Conservation (phyloP, 2,113 vertebrate genomes). For the Crotophaga sulcirostris region DNA sequence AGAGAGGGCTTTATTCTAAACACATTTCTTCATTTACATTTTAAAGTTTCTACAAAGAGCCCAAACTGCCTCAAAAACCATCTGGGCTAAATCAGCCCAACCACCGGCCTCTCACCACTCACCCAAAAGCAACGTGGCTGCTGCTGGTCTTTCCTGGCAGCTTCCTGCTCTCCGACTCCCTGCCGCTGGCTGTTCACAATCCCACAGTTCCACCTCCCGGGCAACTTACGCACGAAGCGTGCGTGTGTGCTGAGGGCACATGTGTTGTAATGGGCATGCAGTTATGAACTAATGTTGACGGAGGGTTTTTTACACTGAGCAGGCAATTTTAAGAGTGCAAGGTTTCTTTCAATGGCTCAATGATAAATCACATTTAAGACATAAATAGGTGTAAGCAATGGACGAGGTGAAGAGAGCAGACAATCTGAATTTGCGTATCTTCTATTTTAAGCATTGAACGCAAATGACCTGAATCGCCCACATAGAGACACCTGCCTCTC, state of each 20-base stretch:
- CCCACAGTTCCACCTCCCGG: neutral
- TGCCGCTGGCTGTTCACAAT: neutral
- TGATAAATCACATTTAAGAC: neutral
- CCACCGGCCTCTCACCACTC: neutral
- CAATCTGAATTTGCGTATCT: neutral
- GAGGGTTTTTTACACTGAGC: neutral
- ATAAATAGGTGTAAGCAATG: neutral
- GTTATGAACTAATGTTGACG: neutral
- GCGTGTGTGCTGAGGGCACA: neutral
- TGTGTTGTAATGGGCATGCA: neutral
- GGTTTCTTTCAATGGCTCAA: neutral
- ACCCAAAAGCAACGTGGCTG: neutral
- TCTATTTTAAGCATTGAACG: conserved; percentile 32
- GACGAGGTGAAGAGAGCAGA: neutral
- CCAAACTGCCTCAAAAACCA: neutral
- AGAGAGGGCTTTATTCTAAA: neutral
- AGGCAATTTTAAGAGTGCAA: neutral
- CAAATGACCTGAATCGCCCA: conserved; percentile 26
- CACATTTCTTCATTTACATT: conserved; percentile 1
- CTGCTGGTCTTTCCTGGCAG: neutral
- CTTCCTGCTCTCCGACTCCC: neutral
- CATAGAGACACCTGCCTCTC: conserved; percentile 3
- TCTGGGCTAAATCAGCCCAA: neutral
- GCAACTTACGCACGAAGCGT: neutral
- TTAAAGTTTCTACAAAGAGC: conserved; percentile 29